A percentile compares a stretch with the other conserved stretches of the same genome.
phyloP scores from a whole-genome alignment of 2,888 invertebrate genomes.

The Melinopterus prodromus region DNA sequence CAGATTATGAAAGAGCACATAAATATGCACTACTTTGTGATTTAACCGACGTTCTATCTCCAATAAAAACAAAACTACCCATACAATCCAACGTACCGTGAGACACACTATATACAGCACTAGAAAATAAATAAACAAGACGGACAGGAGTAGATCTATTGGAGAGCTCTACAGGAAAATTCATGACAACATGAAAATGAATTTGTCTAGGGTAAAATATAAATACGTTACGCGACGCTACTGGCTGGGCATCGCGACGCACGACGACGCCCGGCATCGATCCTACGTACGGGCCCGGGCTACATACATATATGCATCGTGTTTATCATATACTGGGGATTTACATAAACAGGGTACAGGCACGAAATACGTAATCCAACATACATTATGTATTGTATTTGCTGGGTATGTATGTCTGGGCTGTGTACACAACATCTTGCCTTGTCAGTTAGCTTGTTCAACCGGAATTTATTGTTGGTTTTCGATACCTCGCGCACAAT shows the following conservation, averaged over 20 bases:
- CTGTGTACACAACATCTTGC: slow-evolving; percentile 22
- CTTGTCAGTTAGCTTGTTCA: slow-evolving; percentile 19
- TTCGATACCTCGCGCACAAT: slow-evolving; percentile 5
- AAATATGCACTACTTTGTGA: no score
- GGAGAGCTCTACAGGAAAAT: neutral
- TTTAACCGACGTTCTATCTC: no score
- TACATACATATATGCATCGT: slow-evolving; percentile 24
- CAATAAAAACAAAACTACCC: no score
- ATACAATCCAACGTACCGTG: no score
- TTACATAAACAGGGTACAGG: slow-evolving; percentile 24
- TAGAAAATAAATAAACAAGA: no score
- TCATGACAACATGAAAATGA: neutral
- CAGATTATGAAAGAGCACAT: no score
- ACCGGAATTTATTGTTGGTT: slow-evolving; percentile 20
- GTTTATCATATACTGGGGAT: slow-evolving; percentile 24
- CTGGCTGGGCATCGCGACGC: slow-evolving; percentile 7
- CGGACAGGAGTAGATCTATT: no score
- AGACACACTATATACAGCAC: no score
- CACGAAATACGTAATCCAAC: slow-evolving; percentile 24
- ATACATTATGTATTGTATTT: slow-evolving; percentile 26
- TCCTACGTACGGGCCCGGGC: slow-evolving; percentile 9
- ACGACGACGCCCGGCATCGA: slow-evolving; percentile 15
- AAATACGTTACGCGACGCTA: slow-evolving; percentile 6
- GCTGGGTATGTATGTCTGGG: slow-evolving; percentile 14
- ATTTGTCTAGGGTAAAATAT: slow-evolving; percentile 14